These are phyloP conservation scores for Diadromus collaris DNA, from an alignment of 2,888 invertebrate genomes.

Conservation along the genomic window DNA sequence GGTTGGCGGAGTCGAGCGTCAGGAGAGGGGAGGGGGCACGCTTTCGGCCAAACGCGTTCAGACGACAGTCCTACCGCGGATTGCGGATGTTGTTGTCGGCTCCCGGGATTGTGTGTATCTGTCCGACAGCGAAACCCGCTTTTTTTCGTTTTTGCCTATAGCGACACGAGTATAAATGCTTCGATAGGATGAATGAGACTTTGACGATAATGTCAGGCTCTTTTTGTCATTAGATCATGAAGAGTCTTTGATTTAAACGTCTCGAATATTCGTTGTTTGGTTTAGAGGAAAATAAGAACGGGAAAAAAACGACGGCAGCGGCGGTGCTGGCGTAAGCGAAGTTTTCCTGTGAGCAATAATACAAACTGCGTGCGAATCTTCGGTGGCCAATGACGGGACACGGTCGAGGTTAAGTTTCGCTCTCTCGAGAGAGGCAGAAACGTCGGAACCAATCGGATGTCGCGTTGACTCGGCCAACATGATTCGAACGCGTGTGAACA, in stretches of 20 bases:
- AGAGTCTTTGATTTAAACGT: neutral
- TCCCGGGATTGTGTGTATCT: constrained; percentile 26
- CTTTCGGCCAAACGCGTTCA: constrained; percentile 60
- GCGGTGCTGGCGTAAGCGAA: neutral
- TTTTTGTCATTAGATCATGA: neutral
- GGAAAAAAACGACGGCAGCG: neutral
- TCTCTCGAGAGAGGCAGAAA: neutral
- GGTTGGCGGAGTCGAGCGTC: no score
- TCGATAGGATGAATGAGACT: neutral
- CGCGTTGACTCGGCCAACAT: neutral
- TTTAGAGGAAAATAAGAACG: neutral
- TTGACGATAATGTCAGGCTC: neutral
- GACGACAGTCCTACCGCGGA: constrained; percentile 75
- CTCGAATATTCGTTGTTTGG: neutral
- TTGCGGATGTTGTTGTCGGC: constrained; percentile 69
- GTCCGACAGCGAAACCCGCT: neutral
- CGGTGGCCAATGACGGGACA: neutral
- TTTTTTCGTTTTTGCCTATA: neutral
- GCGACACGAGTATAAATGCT: neutral
- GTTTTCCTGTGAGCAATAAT: neutral
- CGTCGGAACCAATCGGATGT: constrained; percentile 1
- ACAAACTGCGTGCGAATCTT: neutral
- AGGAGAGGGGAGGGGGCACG: constrained; percentile 40
- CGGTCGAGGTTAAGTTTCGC: neutral
- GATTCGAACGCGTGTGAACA: neutral